These are phyloP conservation scores for Petrocephalus zakoni DNA, from an alignment of 2,113 vertebrate species.

Conservation along the genomic window DNA sequence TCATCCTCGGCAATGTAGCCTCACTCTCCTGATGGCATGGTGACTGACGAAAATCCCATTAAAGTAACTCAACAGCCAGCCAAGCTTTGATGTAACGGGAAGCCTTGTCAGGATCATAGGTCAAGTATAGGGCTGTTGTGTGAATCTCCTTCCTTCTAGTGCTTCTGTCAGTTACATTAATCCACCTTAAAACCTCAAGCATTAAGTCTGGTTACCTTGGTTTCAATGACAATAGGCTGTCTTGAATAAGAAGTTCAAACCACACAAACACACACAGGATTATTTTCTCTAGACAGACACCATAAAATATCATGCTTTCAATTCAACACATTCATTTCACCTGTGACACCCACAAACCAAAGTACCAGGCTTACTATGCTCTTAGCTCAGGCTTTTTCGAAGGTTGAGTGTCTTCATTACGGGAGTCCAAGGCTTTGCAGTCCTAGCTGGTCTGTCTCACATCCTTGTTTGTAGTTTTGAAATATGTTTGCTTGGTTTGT, in stretches of 20 bases:
- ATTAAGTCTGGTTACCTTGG: not conserved
- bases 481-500: not conserved
- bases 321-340: not conserved
- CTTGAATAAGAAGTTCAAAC: not conserved
- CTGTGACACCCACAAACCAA: not conserved
- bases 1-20: not conserved
- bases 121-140: not conserved
- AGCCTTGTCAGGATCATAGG: not conserved
- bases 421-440: not conserved
- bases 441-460: not conserved
- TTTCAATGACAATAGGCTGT: not conserved
- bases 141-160: not conserved
- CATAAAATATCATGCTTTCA: not conserved
- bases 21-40: not conserved
- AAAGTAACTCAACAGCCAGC: not conserved
- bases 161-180: not conserved
- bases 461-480: not conserved
- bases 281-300: not conserved
- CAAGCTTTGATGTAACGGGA: not conserved
- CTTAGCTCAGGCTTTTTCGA: not conserved
- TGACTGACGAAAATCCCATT: not conserved
- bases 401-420: not conserved
- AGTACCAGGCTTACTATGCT: not conserved
- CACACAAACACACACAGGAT: not conserved
- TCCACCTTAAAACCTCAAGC: not conserved